phyloP scores from a whole-genome alignment of 2,113 vertebrate genomes.

The Carassius gibelio region DNA sequence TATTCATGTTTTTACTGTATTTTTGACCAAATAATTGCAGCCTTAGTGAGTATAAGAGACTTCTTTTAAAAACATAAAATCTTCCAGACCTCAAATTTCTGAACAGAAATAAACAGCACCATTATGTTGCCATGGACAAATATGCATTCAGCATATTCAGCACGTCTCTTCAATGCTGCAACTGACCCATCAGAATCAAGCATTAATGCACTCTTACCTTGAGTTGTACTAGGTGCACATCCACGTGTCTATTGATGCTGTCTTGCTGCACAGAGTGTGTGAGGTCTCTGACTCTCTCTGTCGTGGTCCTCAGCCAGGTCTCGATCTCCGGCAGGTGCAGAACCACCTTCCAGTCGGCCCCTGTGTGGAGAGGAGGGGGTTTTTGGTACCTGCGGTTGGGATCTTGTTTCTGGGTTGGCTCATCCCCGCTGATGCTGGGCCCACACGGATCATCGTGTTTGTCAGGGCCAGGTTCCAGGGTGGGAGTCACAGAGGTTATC shows the following conservation, averaged over 20 bases:
- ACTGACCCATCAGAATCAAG: not conserved
- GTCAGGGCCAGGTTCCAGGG: slow-evolving; percentile 66
- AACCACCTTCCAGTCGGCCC: slow-evolving; percentile 96
- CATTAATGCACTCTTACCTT: slow-evolving; percentile 81
- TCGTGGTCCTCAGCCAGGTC: slow-evolving; percentile 90
- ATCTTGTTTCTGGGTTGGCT: slow-evolving; percentile 70
- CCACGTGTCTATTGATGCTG: slow-evolving; percentile 85
- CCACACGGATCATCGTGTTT: slow-evolving; percentile 70
- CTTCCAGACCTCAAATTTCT: not conserved
- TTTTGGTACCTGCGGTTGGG: slow-evolving; percentile 81
- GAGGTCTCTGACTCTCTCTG: slow-evolving; percentile 88
- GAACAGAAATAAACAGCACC: not conserved
- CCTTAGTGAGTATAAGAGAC: not conserved
- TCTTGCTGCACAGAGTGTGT: slow-evolving; percentile 93
- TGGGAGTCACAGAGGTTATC: slow-evolving; percentile 87
- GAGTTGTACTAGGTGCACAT: slow-evolving; percentile 94
- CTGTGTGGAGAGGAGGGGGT: slow-evolving; percentile 90
- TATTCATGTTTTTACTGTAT: not conserved
- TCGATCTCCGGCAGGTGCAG: slow-evolving; percentile 96
- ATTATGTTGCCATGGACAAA: not conserved
- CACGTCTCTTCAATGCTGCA: not conserved
- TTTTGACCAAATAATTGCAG: not conserved
- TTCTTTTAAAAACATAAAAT: slow-evolving; percentile 2
- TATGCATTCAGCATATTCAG: not conserved
- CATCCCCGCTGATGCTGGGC: slow-evolving; percentile 59